Conservation (phyloP, 2,797 vertebrate species). For the Botia kubotai region DNA sequence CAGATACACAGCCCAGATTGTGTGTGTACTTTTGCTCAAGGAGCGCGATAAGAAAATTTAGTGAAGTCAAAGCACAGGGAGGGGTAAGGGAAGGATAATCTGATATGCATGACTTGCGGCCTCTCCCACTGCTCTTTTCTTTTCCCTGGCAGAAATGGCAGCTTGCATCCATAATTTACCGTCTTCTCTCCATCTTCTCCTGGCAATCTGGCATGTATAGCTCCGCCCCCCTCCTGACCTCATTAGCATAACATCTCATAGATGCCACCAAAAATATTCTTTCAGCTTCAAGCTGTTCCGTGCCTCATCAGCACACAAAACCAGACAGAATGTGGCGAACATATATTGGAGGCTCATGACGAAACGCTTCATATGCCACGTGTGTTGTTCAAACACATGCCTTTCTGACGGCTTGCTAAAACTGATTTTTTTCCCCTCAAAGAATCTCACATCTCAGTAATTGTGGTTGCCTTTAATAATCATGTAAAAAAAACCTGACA, state of each 20-base stretch:
- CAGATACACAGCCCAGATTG: slow-evolving; percentile 75
- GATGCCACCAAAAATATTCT: slow-evolving; percentile 77
- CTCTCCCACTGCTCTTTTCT: slow-evolving; percentile 71
- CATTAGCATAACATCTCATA: slow-evolving; percentile 80
- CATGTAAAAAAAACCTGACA: slow-evolving; percentile 51
- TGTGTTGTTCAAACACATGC: slow-evolving; percentile 26
- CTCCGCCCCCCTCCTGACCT: slow-evolving; percentile 57
- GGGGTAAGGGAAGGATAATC: slow-evolving; percentile 70
- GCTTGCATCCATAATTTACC: slow-evolving; percentile 83
- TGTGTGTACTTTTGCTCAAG: slow-evolving; percentile 73
- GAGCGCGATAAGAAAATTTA: slow-evolving; percentile 80
- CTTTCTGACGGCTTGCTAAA: not conserved
- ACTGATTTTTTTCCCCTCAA: slow-evolving; percentile 10
- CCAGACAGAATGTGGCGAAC: not conserved
- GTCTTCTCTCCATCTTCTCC: slow-evolving; percentile 71
- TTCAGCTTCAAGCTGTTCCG: slow-evolving; percentile 73
- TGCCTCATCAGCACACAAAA: slow-evolving; percentile 28
- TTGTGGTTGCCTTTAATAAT: slow-evolving; percentile 57
- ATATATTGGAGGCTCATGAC: slow-evolving; percentile 4
- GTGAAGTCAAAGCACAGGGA: slow-evolving; percentile 66
- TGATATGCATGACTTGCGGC: slow-evolving; percentile 84
- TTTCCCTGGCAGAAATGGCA: slow-evolving; percentile 81
- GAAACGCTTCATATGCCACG: slow-evolving; percentile 14
- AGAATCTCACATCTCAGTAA: slow-evolving; percentile 54
- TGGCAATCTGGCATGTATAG: slow-evolving; percentile 78